phyloP scores from a whole-genome alignment of 2,888 invertebrate genomes.

The Cantharis nigra region DNA sequence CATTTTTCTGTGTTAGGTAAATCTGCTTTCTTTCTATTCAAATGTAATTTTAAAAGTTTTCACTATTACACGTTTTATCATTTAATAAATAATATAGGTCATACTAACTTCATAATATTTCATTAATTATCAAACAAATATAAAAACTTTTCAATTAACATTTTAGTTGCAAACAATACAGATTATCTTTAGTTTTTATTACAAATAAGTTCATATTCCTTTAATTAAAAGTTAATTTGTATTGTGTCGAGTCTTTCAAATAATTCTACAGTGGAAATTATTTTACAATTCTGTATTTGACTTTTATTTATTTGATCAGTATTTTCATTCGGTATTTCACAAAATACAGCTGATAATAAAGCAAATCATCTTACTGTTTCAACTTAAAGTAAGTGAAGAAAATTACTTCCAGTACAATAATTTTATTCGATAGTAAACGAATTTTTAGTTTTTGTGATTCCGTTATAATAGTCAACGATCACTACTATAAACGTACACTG shows the following conservation, averaged over 20 bases:
- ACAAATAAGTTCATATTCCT: neutral
- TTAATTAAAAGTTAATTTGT: neutral
- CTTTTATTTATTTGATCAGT: too few relatives aligned
- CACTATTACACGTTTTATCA: neutral
- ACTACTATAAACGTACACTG: too few relatives aligned
- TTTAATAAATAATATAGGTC: neutral
- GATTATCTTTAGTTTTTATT: neutral
- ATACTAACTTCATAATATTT: neutral
- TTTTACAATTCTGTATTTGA: neutral
- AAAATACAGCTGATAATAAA: too few relatives aligned
- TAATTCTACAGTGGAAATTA: neutral
- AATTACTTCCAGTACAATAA: too few relatives aligned
- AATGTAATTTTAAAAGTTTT: constrained; percentile 14
- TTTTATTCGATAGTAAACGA: too few relatives aligned
- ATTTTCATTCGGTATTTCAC: too few relatives aligned
- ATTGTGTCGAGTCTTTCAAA: neutral
- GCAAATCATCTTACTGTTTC: too few relatives aligned
- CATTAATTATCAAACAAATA: neutral
- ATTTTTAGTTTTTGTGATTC: too few relatives aligned
- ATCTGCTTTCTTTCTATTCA: constrained; percentile 28
- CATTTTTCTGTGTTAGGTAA: constrained; percentile 39
- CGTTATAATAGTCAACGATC: too few relatives aligned
- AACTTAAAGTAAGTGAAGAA: too few relatives aligned
- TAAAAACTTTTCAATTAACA: neutral
- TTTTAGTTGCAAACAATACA: neutral